Percentiles rank a stretch among this genome's conserved stretches.
phyloP scores from a whole-genome alignment of 2,888 invertebrate genomes.

The Brenthis hecate region DNA sequence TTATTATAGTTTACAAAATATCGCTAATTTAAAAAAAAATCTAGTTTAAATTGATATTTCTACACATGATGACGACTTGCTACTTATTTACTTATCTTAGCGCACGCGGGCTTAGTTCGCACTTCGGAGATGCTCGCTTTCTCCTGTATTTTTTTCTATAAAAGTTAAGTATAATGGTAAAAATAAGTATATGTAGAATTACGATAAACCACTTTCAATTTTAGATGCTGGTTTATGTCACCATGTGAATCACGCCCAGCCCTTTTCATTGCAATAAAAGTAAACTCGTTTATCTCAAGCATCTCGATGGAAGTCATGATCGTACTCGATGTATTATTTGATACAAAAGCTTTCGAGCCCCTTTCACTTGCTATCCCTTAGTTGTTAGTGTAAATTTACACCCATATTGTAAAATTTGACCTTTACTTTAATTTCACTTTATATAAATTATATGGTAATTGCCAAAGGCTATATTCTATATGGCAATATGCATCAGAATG shows the following conservation, averaged over 20 bases:
- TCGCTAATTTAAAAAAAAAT: too few species aligned
- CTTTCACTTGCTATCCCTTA: conserved; percentile 64
- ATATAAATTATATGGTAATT: conserved; percentile 7
- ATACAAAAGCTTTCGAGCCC: conserved; percentile 54
- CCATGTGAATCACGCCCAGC: conserved; percentile 11
- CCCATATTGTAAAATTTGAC: conserved; percentile 8
- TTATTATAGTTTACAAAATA: too few species aligned
- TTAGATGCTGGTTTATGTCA: conserved; percentile 21
- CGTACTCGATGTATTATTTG: conserved; percentile 19
- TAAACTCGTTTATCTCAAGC: conserved; percentile 32
- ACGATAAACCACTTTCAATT: conserved; percentile 18
- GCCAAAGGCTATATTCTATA: neutral
- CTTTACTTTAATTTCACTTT: conserved; percentile 14
- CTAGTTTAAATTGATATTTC: too few species aligned
- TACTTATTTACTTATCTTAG: too few species aligned
- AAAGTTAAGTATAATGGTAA: neutral
- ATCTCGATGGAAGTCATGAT: conserved; percentile 24
- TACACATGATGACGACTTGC: too few species aligned
- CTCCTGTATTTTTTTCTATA: neutral
- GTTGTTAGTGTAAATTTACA: conserved; percentile 38
- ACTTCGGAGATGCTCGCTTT: neutral
- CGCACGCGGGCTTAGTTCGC: too few species aligned
- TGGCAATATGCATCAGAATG: neutral
- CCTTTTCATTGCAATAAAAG: conserved; percentile 27
- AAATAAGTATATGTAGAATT: neutral